Evolutionary conservation across 2,797 vertebrate species (phyloP).

Genomic region (Miichthys miiuy): DNA sequence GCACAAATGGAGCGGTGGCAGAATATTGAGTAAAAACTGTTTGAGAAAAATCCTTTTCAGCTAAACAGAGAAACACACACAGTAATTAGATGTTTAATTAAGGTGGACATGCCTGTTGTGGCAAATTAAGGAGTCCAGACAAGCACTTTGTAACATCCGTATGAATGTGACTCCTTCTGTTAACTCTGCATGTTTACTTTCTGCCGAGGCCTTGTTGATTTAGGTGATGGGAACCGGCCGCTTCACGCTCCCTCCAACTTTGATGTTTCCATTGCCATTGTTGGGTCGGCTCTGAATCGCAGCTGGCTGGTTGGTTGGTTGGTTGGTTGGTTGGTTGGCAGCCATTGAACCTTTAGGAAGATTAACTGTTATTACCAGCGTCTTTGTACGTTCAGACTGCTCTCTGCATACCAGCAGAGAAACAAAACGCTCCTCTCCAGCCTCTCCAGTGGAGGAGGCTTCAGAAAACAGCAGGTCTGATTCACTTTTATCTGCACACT

Average conservation of each 20-base stretch:
- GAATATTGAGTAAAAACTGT: background rate
- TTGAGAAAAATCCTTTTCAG: background rate
- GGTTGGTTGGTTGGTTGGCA: slow-evolving; percentile 58
- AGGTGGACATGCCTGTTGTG: slow-evolving; percentile 32
- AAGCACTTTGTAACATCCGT: background rate
- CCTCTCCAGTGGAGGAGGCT: slow-evolving; percentile 81
- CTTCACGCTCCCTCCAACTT: slow-evolving; percentile 51
- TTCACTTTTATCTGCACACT: slow-evolving; percentile 63
- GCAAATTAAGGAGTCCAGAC: slow-evolving; percentile 18
- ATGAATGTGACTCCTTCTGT: slow-evolving; percentile 12
- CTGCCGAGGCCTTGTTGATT: slow-evolving; percentile 61
- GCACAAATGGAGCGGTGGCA: background rate
- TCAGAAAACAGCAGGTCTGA: slow-evolving; percentile 78
- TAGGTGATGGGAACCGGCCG: slow-evolving; percentile 74
- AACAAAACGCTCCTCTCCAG: slow-evolving; percentile 78
- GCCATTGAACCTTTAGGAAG: slow-evolving; percentile 78
- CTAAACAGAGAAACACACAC: background rate
- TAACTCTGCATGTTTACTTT: slow-evolving; percentile 51
- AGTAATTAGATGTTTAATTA: slow-evolving; percentile 33
- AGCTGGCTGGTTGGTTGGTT: slow-evolving; percentile 44
- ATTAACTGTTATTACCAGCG: slow-evolving; percentile 80
- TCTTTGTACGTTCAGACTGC: slow-evolving; percentile 67
- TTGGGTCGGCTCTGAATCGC: slow-evolving; percentile 55
- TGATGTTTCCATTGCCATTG: slow-evolving; percentile 65
- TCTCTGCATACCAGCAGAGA: slow-evolving; percentile 75